Evolutionary conservation across 2,888 invertebrate species (phyloP).

Genomic region (Leistus spinibarbis): DNA sequence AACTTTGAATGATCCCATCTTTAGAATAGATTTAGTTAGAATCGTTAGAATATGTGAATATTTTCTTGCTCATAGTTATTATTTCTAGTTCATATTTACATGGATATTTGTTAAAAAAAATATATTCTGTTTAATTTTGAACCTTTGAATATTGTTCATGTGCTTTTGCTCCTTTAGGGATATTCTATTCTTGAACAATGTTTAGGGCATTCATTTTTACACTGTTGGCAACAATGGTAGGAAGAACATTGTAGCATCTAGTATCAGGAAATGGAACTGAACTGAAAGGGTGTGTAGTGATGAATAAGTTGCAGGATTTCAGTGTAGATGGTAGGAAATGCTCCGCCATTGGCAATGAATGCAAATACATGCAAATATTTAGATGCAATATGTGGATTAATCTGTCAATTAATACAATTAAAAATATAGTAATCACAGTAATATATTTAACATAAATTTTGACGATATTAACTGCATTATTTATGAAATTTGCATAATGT

Average conservation of each 20-base stretch:
- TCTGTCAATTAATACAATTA: conserved; percentile 27
- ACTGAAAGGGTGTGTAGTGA: background rate
- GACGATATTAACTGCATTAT: conserved; percentile 4
- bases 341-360: background rate
- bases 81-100: too few relatives aligned
- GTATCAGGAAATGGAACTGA: background rate
- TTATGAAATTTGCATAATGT: conserved; percentile 15
- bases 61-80: too few relatives aligned
- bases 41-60: too few relatives aligned
- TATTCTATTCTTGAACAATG: too few relatives aligned
- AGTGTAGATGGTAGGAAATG: background rate
- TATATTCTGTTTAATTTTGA: too few relatives aligned
- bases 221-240: too few relatives aligned
- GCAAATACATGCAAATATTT: conserved; percentile 24
- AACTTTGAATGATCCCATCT: too few relatives aligned
- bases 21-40: too few relatives aligned
- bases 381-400: conserved; percentile 23
- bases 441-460: conserved; percentile 23
- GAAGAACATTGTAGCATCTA: background rate
- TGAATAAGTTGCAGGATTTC: background rate
- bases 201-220: too few relatives aligned
- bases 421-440: conserved; percentile 25
- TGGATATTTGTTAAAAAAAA: too few relatives aligned
- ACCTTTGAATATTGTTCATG: too few relatives aligned
- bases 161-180: too few relatives aligned